Base-by-base conservation (phyloP, 2,113 vertebrate genomes). In the Lipophrys pholis region DNA sequence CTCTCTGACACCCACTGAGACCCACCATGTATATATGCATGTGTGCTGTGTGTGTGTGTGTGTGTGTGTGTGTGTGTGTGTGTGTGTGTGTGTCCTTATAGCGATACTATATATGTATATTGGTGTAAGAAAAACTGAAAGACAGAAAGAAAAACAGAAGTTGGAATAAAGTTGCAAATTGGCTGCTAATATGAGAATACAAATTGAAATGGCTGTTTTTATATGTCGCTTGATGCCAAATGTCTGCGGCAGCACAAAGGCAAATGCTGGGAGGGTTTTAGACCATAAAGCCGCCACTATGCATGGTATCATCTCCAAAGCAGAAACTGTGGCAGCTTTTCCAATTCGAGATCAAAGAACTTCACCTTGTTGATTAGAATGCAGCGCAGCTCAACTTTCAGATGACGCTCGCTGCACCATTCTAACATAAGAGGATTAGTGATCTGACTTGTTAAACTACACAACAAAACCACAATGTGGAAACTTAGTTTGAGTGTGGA, bases 401-500 rank as follows among this genome's bases (percentile, higher is more conserved):
- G 73, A 87, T 65, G 66, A 73, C 0, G 17, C 78, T 9, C 4
- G 80, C 71, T 62, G 45, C 80, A 52, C 46, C 38, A 66, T 74
- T 80, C 69, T 35, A 14, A 17, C 79, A 62, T 87, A 90, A 90
- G 85, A 87, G 86, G 86, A 92, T 89, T 87, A 89, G 75, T 17
- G 66, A 80, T 57, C 69, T 15, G 71, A 87, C 80, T 87, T 82
- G 62, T 88, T 89, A 82, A 81, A 90, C 78, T 80, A 40, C 66
- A 88, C 57, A 85, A 85, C 78, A 87, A 83, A 83, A 73, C 73
- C 74, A 80, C 48, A 86, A 76, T 45, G 46, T 30, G 48, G 41
- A 84, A 65, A 73, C 68, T 40, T 17, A 57, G 69, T 82, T 80
- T 80, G 59, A 76, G 59, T 61, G 57, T 53, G 49, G 30, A n/a